A percentile compares a stretch with the other conserved stretches of the same genome.
Evolutionary conservation across 2,888 invertebrate species (phyloP).

Genomic region (Hydraecia micacea): DNA sequence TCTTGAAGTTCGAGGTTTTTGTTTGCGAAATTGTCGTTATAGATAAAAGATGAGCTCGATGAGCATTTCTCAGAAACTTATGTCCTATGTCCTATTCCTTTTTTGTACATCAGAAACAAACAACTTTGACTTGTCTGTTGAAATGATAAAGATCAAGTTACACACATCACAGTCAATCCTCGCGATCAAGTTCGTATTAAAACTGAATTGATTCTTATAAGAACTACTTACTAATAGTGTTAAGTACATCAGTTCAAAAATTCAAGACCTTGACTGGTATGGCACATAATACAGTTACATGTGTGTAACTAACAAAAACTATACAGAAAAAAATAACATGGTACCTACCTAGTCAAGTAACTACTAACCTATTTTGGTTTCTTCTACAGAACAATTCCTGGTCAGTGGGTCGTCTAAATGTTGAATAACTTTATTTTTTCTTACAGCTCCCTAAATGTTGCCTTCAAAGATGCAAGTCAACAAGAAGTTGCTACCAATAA

Average conservation of each 20-base stretch:
- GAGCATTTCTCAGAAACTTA: constrained; percentile 23
- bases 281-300: neutral
- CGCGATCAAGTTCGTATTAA: neutral
- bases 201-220: constrained; percentile 10
- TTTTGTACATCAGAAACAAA: neutral
- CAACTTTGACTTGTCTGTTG: neutral
- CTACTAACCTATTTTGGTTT: neutral
- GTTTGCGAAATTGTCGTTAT: neutral
- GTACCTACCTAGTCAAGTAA: neutral
- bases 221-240: neutral
- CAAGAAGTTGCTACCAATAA: constrained; percentile 94
- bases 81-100: neutral
- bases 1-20: neutral
- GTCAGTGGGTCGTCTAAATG: too few relatives aligned
- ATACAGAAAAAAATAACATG: constrained; percentile 7
- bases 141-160: neutral
- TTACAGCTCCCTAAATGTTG: constrained; percentile 67
- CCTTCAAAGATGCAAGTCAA: constrained; percentile 90
- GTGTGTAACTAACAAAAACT: constrained; percentile 17
- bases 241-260: neutral
- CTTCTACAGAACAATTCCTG: neutral
- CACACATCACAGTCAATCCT: constrained; percentile 3
- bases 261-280: constrained; percentile 24
- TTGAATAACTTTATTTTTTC: neutral
- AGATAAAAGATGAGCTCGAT: neutral